A percentile compares a stretch with the other conserved stretches of the same genome.
These are phyloP conservation scores for Pyrgus malvae DNA, from an alignment of 2,888 invertebrate species.

Conservation along the genomic window DNA sequence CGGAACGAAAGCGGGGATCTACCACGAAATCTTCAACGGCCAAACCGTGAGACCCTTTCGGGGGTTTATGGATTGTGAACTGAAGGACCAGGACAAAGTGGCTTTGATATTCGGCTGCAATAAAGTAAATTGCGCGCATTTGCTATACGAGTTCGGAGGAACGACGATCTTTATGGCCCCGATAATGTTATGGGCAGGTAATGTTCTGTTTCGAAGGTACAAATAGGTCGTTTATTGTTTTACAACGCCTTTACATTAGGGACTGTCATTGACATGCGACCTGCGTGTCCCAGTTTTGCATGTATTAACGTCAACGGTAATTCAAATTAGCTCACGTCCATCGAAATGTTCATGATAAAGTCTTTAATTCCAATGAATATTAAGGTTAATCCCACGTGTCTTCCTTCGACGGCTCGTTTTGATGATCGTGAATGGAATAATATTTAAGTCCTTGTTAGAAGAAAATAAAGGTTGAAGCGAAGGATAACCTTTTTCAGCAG, in stretches of 20 bases:
- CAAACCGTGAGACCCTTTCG: conserved; percentile 2
- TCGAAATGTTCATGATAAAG: conserved; percentile 6
- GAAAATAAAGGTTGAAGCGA: too few species aligned
- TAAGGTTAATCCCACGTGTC: not conserved
- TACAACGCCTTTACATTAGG: conserved; percentile 44
- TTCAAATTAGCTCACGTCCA: conserved; percentile 16
- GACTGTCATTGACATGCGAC: conserved; percentile 23
- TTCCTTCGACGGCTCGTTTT: too few species aligned
- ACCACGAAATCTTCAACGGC: conserved; percentile 54
- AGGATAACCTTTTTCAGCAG: too few species aligned
- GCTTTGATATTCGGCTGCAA: conserved; percentile 49
- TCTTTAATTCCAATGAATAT: not conserved
- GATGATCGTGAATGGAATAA: too few species aligned
- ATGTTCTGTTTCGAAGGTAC: conserved; percentile 69
- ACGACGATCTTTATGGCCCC: conserved; percentile 71
- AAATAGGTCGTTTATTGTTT: conserved; percentile 71
- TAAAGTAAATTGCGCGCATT: conserved; percentile 79
- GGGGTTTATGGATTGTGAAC: not conserved
- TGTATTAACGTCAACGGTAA: conserved; percentile 14
- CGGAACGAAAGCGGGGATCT: conserved; percentile 53
- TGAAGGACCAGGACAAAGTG: conserved; percentile 5
- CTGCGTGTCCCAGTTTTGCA: conserved; percentile 8
- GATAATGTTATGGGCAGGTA: conserved; percentile 79
- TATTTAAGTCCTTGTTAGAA: too few species aligned
- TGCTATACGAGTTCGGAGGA: conserved; percentile 71